Conservation (phyloP, 2,888 invertebrate species). For the Cataglyphis altisquamis region DNA sequence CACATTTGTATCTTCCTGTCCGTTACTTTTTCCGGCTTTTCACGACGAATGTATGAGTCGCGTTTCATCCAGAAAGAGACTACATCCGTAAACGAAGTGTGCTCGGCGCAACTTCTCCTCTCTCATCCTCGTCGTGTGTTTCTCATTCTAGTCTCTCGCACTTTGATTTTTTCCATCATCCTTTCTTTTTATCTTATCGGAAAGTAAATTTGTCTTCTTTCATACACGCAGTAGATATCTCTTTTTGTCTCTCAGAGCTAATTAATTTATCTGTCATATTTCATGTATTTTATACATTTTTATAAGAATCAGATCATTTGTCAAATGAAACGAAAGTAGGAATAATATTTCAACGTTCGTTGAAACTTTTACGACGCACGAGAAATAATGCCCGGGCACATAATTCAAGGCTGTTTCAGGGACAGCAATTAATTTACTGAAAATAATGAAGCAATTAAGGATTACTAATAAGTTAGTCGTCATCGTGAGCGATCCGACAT, state of each 20-base stretch:
- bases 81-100: constrained; percentile 55
- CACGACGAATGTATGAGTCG: constrained; percentile 29
- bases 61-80: constrained; percentile 70
- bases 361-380: neutral
- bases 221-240: neutral
- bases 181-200: neutral
- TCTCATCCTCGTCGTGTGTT: neutral
- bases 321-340: neutral
- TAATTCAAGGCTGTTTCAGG: constrained; percentile 18
- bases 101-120: constrained; percentile 12
- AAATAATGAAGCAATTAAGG: constrained; percentile 46
- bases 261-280: constrained; percentile 24
- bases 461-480: constrained; percentile 35
- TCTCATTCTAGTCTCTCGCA: constrained; percentile 24
- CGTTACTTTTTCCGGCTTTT: constrained; percentile 34
- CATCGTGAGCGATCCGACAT: neutral
- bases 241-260: neutral
- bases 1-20: constrained; percentile 42
- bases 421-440: constrained; percentile 1
- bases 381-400: neutral
- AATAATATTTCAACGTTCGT: constrained; percentile 23
- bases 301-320: neutral
- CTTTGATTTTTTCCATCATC: neutral
- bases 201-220: neutral
- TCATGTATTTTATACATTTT: constrained; percentile 6